Evolutionary conservation across 2,797 vertebrate species (phyloP), one percentile per base, ranked within the genome.

Genomic region (Okamejei kenojei): DNA sequence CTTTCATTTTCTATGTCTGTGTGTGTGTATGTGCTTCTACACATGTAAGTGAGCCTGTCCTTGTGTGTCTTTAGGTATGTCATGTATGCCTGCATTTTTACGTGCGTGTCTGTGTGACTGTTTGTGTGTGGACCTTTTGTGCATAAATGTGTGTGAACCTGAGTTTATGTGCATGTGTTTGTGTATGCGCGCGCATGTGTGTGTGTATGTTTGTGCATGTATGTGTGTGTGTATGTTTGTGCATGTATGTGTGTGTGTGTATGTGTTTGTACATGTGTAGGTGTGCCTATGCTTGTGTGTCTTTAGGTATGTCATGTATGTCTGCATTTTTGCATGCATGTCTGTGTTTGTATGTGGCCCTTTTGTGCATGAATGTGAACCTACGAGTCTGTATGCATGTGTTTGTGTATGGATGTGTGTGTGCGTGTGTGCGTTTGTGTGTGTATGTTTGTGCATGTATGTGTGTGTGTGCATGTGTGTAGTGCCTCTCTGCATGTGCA

Each of bases 1-100:
- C 45, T 54, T 45, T 54, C 45, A 54, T 54, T 54, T 54, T 54
- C 45, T 54, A 54, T 84, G 38, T 1, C 1, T 29, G 32, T 71
- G 76, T 79, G 88, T 58, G 63, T 54, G 35, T 26, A 8, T 92
- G 90, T 81, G 90, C 82, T 21, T 86, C 54, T 77, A 45, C 38
- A 61, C 93, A 78, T 93, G 92, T 93, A 35, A 76, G 79, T 88
- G 80, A 88, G 79, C 77, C 68, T 77, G 79, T 78, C 92, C 82
- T 79, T 82, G 38, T 81, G 91, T 93, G 71, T 38, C 45, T 54
- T 54, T 54, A 54, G 45, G 45, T 54, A 54, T 6, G 45, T 54
- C 5, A 54, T 6, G 45, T 54, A 54, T 54, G 45, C 45, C 45
- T 54, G 45, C 45, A 54, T 54, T 54, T 54, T 6, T 54, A 65